phyloP scores from a whole-genome alignment of 2,888 invertebrate genomes.

The Pheosia tremula region DNA sequence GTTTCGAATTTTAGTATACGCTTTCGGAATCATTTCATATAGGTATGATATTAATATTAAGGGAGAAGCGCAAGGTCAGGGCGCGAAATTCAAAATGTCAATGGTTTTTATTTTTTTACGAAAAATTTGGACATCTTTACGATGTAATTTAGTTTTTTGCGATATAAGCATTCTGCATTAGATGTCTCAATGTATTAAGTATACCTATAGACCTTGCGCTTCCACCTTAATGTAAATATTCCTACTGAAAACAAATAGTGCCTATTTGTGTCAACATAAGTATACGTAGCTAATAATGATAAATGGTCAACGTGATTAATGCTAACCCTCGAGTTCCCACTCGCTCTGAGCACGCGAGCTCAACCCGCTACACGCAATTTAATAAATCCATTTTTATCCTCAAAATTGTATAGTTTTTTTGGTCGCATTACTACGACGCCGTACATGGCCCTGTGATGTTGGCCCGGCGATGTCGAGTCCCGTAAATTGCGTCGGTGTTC shows the following conservation, averaged over 20 bases:
- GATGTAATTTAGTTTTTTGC: no score
- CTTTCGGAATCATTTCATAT: no score
- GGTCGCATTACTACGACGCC: slow-evolving; percentile 34
- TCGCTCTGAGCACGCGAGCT: slow-evolving; percentile 32
- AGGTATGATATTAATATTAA: no score
- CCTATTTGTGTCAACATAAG: slow-evolving; percentile 29
- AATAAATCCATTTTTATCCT: slow-evolving; percentile 38
- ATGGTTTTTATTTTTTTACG: no score
- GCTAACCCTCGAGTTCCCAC: slow-evolving; percentile 22
- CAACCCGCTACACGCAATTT: slow-evolving; percentile 41
- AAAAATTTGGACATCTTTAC: no score
- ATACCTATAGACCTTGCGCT: no score
- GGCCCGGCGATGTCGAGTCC: slow-evolving; percentile 47
- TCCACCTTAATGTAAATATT: slow-evolving; percentile 10
- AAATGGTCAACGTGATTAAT: slow-evolving; percentile 36
- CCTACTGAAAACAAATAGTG: slow-evolving; percentile 14
- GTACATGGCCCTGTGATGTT: slow-evolving; percentile 45
- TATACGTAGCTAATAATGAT: slow-evolving; percentile 32
- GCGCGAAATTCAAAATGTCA: no score
- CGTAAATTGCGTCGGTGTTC: slow-evolving; percentile 57
- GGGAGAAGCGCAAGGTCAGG: no score
- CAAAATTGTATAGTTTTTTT: slow-evolving; percentile 30
- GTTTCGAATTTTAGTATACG: no score
- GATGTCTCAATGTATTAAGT: no score
- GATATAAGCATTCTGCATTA: no score